Evolutionary conservation across 1,140 invertebrate genomes (phyloP).

Genomic region (Apis laboriosa): DNA sequence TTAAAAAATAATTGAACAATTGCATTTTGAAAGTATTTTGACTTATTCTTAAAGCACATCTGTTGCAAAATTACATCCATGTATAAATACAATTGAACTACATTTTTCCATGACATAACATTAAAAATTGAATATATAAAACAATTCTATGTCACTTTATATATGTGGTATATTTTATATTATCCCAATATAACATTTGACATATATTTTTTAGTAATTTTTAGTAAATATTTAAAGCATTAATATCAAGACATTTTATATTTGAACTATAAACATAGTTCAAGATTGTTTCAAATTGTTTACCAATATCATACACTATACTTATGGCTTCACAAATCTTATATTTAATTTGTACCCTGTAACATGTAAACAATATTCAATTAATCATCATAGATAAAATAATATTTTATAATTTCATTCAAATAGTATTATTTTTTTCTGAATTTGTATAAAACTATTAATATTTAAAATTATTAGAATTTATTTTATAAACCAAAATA

Average conservation of each 20-base stretch:
- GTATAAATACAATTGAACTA: conserved; percentile 69
- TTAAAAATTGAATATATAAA: conserved; percentile 20
- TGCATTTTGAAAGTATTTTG: conserved; percentile 72
- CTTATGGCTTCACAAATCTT: conserved; percentile 25
- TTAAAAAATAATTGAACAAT: conserved; percentile 77
- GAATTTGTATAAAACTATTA: conserved; percentile 7
- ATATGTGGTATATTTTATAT: conserved; percentile 25
- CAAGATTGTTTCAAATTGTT: background rate
- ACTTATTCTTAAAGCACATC: conserved; percentile 71
- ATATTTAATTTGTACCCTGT: conserved; percentile 29
- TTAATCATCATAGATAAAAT: conserved; percentile 14
- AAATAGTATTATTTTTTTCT: background rate
- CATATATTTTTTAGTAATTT: conserved; percentile 71
- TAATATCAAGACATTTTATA: conserved; percentile 41
- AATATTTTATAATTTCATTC: background rate
- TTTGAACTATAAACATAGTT: background rate
- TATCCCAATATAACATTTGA: conserved; percentile 77
- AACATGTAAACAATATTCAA: conserved; percentile 49
- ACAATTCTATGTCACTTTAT: conserved; percentile 30
- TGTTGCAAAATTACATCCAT: conserved; percentile 75
- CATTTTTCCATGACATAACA: conserved; percentile 50
- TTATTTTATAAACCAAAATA: background rate
- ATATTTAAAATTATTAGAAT: background rate
- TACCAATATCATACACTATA: conserved; percentile 21
- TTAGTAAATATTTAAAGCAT: conserved; percentile 8